These are phyloP conservation scores for Nyctibius bracteatus DNA, from an alignment of 2,113 vertebrate genomes.

Conservation along the genomic window DNA sequence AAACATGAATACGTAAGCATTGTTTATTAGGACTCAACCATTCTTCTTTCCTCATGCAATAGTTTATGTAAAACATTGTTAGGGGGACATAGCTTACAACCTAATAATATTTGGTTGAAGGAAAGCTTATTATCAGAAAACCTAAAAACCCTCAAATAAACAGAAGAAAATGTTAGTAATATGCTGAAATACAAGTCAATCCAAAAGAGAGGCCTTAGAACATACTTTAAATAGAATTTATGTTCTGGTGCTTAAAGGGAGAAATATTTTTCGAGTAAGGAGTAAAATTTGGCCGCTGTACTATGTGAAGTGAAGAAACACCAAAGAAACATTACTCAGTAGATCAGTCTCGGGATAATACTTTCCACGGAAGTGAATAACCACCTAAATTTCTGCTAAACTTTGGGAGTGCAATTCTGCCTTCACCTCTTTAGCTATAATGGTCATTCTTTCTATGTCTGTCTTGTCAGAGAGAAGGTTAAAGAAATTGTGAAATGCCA, in stretches of 20 bases:
- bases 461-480: background rate
- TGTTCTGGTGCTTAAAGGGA: background rate
- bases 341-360: background rate
- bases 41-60: background rate
- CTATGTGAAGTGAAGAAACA: background rate
- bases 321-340: background rate
- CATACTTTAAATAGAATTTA: background rate
- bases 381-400: background rate
- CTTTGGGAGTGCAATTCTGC: background rate
- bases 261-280: background rate
- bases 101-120: background rate
- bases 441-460: background rate
- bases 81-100: background rate
- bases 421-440: background rate
- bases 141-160: background rate
- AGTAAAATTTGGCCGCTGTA: background rate
- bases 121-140: background rate
- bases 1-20: background rate
- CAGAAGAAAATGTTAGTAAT: background rate
- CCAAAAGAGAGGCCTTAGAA: background rate
- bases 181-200: background rate
- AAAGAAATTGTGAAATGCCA: background rate
- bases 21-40: background rate
- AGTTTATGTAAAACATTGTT: background rate
- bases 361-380: background rate